Evolutionary conservation across 2,797 vertebrate species (phyloP).

Genomic region (Bothrops alternatus): DNA sequence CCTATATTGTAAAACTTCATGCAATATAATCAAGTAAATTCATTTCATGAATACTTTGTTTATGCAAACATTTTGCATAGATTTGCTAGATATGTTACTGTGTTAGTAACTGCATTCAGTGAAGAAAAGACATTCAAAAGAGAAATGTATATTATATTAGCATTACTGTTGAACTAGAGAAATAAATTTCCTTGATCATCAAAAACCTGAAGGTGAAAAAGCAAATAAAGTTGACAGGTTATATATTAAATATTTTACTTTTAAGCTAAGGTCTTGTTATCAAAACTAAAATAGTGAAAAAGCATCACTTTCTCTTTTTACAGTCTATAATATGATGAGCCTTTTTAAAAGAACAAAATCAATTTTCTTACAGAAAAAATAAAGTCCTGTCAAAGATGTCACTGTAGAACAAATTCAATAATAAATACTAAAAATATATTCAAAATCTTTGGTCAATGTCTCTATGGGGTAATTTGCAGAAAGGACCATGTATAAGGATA

Average conservation of each 20-base stretch:
- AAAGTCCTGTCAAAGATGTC: background rate
- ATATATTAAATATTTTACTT: slow-evolving; percentile 15
- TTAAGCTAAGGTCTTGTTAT: slow-evolving; percentile 17
- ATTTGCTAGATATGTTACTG: background rate
- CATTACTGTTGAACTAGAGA: slow-evolving; percentile 34
- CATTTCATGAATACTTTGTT: background rate
- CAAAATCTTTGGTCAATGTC: background rate
- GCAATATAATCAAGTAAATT: background rate
- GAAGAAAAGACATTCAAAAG: background rate
- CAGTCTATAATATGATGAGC: background rate
- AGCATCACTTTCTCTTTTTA: background rate
- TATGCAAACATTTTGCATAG: background rate
- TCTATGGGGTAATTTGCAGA: background rate
- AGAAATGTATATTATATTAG: background rate
- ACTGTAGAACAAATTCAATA: background rate
- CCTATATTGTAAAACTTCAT: background rate
- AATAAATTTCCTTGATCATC: slow-evolving; percentile 8
- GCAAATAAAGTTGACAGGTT: slow-evolving; percentile 36
- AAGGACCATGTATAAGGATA: background rate
- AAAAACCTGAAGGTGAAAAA: slow-evolving; percentile 34
- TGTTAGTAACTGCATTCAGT: background rate
- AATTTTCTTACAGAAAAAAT: background rate
- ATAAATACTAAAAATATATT: background rate
- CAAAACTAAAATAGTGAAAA: slow-evolving; percentile 5
- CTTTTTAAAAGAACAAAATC: background rate